Evolutionary conservation across 2,888 invertebrate genomes (phyloP).

Genomic region (Tachina lurida): DNA sequence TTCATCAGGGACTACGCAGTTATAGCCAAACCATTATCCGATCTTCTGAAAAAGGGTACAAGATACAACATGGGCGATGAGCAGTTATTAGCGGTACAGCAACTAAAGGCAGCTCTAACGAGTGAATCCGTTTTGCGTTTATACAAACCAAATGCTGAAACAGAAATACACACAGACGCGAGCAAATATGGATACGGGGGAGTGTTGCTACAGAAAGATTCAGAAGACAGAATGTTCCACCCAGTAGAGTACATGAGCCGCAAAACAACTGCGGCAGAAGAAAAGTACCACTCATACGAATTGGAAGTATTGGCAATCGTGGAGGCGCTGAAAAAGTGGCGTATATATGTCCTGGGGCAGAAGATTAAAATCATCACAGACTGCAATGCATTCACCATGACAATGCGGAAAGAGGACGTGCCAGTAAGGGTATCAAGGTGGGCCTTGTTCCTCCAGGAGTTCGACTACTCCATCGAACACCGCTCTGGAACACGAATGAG

Average conservation of each 20-base stretch:
- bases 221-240: background rate
- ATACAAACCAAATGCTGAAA: constrained; percentile 63
- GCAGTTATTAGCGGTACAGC: constrained; percentile 56
- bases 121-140: constrained; percentile 63
- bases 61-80: constrained; percentile 63
- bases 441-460: background rate
- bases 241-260: background rate
- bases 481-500: background rate
- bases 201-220: constrained; percentile 64
- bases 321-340: background rate
- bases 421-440: background rate
- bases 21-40: constrained; percentile 57
- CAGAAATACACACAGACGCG: constrained; percentile 55
- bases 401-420: background rate
- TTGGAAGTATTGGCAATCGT: background rate
- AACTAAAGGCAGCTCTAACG: constrained; percentile 59
- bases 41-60: constrained; percentile 68
- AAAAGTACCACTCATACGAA: background rate
- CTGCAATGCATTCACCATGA: background rate
- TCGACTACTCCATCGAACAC: background rate
- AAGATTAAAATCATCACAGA: background rate
- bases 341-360: background rate
- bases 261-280: background rate
- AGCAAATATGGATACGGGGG: constrained; percentile 67
- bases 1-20: constrained; percentile 54